Evolutionary conservation across 1,140 invertebrate species (phyloP), one percentile per base, ranked within the genome.

Genomic region (Drosophila paulistorum): DNA sequence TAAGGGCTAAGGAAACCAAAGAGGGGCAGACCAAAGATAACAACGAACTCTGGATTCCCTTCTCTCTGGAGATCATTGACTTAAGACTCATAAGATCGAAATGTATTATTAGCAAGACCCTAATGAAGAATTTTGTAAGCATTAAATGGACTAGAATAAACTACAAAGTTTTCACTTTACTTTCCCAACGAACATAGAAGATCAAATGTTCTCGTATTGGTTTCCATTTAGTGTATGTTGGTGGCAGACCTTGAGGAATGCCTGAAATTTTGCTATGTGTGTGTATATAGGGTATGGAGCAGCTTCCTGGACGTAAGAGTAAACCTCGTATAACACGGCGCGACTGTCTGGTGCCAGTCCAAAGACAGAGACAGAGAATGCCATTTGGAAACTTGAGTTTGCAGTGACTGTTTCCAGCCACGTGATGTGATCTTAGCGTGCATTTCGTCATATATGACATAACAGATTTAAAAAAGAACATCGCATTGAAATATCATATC

Each of bases 221-320:
- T 30, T 30, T 30, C 7, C 30, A 7, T 30, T 30, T 30, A 30
- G 30, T 30, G 30, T 30, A 30, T 30, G 6, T 30, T 0, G 23
- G 3, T 26, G 2, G 3, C 23, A 26, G 3, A 4, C 23, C 2
- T 26, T 26, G 23, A 26, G 3, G 3, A 26, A 23, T 23, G 20
- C 20, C 20, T 26, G 14, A 5, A 5, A 17, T 23, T 23, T 11
- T 51, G 7, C 45, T 20, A 17, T 48, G 20, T 51, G 45, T 51
- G 9, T 11, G 0, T 39, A 11, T 11, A 17, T 17, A 17, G 17
- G 10, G 37, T 39, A 13, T 11, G 11, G 3, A n/a, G 4, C 45
- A 51, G 45, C 45, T 51, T 51, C 45, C 45, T 51, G 45, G 10
- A 51, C 17, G 17, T 51, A 51, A 51, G 17, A 20, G 6, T 51